These are phyloP conservation scores for Actinopyga echinites DNA, from an alignment of 53 echinoderm and acorn worm species.

Conservation along the genomic window DNA sequence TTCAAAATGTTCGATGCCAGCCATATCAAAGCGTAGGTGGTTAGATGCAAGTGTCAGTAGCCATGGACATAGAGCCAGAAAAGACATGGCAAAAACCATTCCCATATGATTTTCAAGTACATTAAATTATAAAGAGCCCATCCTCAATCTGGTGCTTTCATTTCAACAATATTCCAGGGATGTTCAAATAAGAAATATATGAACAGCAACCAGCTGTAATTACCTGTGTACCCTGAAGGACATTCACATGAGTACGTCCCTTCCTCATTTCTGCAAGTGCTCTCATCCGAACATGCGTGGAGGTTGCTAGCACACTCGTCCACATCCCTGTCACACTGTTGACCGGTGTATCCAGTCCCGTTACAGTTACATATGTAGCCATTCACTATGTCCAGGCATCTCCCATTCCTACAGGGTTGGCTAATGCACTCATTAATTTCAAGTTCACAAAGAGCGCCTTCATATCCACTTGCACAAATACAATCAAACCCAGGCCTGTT, in stretches of 20 bases:
- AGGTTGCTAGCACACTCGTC: constrained; percentile 51
- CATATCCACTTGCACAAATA: constrained; percentile 65
- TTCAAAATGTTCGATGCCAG: too few species aligned
- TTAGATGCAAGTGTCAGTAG: too few species aligned
- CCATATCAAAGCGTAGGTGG: too few species aligned
- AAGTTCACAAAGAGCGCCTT: constrained; percentile 56
- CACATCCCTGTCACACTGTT: constrained; percentile 44
- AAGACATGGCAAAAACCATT: too few species aligned
- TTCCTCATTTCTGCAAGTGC: constrained; percentile 54
- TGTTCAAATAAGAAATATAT: too few species aligned
- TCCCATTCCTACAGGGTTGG: constrained; percentile 60
- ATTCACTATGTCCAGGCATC: constrained; percentile 50
- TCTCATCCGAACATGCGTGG: constrained; percentile 53
- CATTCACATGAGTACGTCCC: constrained; percentile 69
- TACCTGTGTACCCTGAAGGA: constrained; percentile 64
- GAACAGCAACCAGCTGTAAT: background rate
- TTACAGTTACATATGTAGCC: constrained; percentile 57
- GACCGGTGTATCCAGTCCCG: constrained; percentile 59
- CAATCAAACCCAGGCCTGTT: constrained; percentile 72
- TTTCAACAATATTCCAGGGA: too few species aligned
- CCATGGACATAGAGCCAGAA: too few species aligned
- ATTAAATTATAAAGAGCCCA: too few species aligned
- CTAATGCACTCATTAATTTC: constrained; percentile 75
- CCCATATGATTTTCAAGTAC: too few species aligned
- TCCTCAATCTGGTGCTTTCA: too few species aligned